Percentiles rank a stretch among this genome's conserved stretches.
Evolutionary conservation across 2,888 invertebrate species (phyloP).

Genomic region (Exephanes ischioxanthus): DNA sequence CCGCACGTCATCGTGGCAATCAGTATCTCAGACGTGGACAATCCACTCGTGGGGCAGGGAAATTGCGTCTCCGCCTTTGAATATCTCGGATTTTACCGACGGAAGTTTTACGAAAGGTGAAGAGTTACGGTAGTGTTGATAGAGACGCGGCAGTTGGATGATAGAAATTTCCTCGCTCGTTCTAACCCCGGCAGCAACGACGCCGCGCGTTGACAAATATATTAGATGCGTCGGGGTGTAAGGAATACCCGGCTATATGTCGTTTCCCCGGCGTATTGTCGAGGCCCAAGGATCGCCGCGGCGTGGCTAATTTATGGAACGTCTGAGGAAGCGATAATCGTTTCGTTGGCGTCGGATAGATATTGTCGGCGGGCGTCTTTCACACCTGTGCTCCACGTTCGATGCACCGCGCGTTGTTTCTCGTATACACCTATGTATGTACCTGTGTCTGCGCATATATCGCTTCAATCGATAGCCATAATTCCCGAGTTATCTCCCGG

Average conservation of each 20-base stretch:
- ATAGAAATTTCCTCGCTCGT: conserved; percentile 20
- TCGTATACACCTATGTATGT: background rate
- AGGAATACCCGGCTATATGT: conserved; percentile 22
- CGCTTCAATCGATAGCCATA: conserved; percentile 47
- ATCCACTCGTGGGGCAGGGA: background rate
- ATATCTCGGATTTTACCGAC: background rate
- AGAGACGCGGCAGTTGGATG: conserved; percentile 6
- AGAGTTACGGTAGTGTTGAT: conserved; percentile 13
- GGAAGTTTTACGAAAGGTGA: background rate
- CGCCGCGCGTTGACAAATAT: conserved; percentile 45
- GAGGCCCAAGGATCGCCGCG: background rate
- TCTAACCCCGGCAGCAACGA: conserved; percentile 23
- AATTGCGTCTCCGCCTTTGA: background rate
- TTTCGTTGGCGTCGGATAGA: conserved; percentile 44
- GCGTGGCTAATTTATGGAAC: conserved; percentile 47
- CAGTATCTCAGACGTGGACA: background rate
- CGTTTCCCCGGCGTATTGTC: conserved; percentile 35
- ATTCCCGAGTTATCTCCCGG: conserved; percentile 27
- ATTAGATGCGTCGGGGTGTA: conserved; percentile 31
- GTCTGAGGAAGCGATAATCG: conserved; percentile 59
- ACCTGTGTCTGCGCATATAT: background rate
- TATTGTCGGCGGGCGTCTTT: conserved; percentile 50
- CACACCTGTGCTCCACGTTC: conserved; percentile 50
- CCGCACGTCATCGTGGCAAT: background rate
- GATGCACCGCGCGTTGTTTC: conserved; percentile 5